A percentile compares a stretch with the other conserved stretches of the same genome.
These are phyloP conservation scores for Pseudobourletiella spinata DNA, from an alignment of 1,140 invertebrate genomes.

Conservation along the genomic window DNA sequence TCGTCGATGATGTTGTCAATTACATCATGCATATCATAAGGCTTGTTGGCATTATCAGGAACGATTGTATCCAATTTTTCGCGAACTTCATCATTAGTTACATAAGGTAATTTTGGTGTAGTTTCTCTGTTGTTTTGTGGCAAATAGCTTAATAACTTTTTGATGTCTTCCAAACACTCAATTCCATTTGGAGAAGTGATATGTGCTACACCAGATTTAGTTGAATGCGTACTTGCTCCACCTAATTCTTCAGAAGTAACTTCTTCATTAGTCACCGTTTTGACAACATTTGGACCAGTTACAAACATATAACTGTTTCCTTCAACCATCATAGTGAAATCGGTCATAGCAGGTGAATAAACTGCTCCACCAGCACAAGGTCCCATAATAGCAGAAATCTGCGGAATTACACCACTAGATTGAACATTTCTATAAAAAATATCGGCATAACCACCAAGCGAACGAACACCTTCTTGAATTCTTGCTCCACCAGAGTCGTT, in stretches of 20 bases:
- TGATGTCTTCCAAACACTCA: conserved; percentile 52
- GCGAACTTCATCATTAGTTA: conserved; percentile 54
- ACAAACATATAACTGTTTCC: conserved; percentile 66
- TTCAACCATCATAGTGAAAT: conserved; percentile 68
- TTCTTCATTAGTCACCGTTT: conserved; percentile 63
- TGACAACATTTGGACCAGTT: conserved; percentile 64
- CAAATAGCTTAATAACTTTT: conserved; percentile 55
- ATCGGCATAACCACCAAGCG: conserved; percentile 62
- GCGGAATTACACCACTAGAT: conserved; percentile 58
- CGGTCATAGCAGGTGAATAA: conserved; percentile 61
- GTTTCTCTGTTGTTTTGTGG: conserved; percentile 54
- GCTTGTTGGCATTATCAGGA: conserved; percentile 53
- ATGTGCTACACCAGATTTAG: conserved; percentile 59
- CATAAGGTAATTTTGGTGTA: conserved; percentile 50
- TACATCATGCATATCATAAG: conserved; percentile 63
- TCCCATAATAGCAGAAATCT: conserved; percentile 66
- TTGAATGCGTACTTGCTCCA: conserved; percentile 60
- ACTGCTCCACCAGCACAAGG: conserved; percentile 66
- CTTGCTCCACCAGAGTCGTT: conserved; percentile 65
- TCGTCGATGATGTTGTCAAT: conserved; percentile 54
- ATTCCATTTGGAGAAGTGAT: conserved; percentile 63
- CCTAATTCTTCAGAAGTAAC: conserved; percentile 64
- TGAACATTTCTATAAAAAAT: conserved; percentile 63
- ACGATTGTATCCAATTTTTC: conserved; percentile 59
- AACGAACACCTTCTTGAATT: conserved; percentile 66